Evolutionary conservation across 2,113 vertebrate species (phyloP).

Genomic region (Saimiri boliviensis): DNA sequence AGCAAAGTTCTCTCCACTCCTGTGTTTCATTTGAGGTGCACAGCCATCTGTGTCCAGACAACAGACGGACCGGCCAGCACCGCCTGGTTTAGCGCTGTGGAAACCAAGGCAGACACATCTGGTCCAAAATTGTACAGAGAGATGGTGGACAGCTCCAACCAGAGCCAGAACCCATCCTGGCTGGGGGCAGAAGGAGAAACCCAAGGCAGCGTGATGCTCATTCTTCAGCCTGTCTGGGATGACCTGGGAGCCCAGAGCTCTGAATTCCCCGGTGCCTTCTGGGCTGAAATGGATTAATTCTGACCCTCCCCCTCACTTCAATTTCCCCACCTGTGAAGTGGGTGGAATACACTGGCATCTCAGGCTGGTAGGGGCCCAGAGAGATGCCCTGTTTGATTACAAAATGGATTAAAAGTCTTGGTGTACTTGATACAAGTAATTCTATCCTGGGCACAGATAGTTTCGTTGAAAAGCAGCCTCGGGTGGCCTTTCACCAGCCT

Average conservation of each 20-base stretch:
- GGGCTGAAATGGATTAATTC: neutral
- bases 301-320: neutral
- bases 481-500: slow-evolving; percentile 16
- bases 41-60: neutral
- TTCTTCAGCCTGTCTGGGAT: neutral
- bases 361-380: neutral
- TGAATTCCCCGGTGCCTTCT: neutral
- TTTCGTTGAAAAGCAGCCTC: slow-evolving; percentile 14
- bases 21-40: neutral
- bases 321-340: slow-evolving; percentile 56
- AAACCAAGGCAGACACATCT: neutral
- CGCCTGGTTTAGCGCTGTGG: neutral
- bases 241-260: neutral
- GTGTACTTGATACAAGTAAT: slow-evolving; percentile 62
- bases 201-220: neutral
- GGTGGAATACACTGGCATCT: neutral
- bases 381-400: slow-evolving; percentile 69
- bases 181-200: neutral
- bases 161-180: neutral
- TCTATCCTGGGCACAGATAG: slow-evolving; percentile 53
- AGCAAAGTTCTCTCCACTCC: neutral
- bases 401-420: slow-evolving; percentile 62
- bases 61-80: neutral
- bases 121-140: neutral
- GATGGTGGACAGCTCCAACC: neutral